Conservation (phyloP, 2,797 vertebrate genomes). For the Characodon lateralis region DNA sequence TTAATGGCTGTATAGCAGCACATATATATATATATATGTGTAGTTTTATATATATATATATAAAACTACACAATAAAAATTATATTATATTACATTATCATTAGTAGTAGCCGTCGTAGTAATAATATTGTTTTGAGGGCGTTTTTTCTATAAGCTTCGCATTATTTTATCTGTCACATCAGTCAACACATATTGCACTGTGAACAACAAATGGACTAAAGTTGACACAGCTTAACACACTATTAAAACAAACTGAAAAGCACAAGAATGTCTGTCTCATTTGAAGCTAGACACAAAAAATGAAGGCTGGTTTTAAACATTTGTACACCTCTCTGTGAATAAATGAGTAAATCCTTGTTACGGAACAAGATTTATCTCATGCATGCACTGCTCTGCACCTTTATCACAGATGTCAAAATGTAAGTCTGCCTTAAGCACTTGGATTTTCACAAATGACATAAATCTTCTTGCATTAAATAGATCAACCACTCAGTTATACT, state of each 20-base stretch:
- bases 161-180: neutral
- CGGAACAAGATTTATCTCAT: neutral
- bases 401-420: neutral
- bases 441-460: slow-evolving; percentile 10
- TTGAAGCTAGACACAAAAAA: neutral
- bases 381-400: neutral
- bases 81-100: too few relatives aligned
- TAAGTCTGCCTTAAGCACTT: neutral
- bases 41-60: too few relatives aligned
- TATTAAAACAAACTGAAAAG: neutral
- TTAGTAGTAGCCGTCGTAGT: too few relatives aligned
- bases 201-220: neutral
- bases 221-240: neutral
- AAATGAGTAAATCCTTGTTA: neutral
- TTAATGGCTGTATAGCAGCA: too few relatives aligned
- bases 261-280: neutral
- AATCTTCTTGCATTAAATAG: neutral
- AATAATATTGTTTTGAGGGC: too few relatives aligned
- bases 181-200: neutral
- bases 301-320: neutral
- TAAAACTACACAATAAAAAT: too few relatives aligned
- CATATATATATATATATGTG: too few relatives aligned
- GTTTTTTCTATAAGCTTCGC: too few relatives aligned
- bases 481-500: neutral
- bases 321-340: neutral